Evolutionary conservation across 2,888 invertebrate species (phyloP), one percentile per base, ranked within the genome.

Genomic region (Camptogramma bilineatum): DNA sequence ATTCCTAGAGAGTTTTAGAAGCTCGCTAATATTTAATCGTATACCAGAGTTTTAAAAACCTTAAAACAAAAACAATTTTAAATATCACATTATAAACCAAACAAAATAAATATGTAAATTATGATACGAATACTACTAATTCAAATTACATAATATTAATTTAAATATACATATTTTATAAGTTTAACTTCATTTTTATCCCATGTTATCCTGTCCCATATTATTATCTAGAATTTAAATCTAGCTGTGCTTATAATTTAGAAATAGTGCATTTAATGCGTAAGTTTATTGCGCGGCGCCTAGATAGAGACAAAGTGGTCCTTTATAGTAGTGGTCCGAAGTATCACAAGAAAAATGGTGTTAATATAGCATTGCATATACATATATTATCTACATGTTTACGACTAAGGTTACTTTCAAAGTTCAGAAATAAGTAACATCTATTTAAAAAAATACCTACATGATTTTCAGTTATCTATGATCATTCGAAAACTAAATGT

Each of bases 231-330:
- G 13, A 47, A n/a, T 57, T 54, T 17, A 31, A 71, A 75, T 69
- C 62, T 61, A 57, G 21, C 50, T 48, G 69, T 71, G 70, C 71
- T 66, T 66, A 61, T 53, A 52, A 51, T 19, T 47, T 48, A 63
- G 44, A 59, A 66, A 46, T 62, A 58, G 80, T 81, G 79, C 79
- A 82, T 82, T 77, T 64, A 53, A 82, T 79, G 79, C 79, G 57
- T 71, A 60, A 31, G 39, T 42, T 44, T 44, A 44, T 39, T 13
- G 67, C n/a, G 66, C 66, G 31, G 74, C 62, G 72, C 66, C 72
- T 75, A 74, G 66, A n/a, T n/a, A 54, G 53, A 62, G 54, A 68
- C 24, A 61, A 59, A 71, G 72, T 80, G 78, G 81, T 81, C 80
- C 79, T 53, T 69, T 71, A n/a, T n/a, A 66, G 72, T 72, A 75